phyloP scores from a whole-genome alignment of 2,888 invertebrate genomes.

The Meta bourneti region DNA sequence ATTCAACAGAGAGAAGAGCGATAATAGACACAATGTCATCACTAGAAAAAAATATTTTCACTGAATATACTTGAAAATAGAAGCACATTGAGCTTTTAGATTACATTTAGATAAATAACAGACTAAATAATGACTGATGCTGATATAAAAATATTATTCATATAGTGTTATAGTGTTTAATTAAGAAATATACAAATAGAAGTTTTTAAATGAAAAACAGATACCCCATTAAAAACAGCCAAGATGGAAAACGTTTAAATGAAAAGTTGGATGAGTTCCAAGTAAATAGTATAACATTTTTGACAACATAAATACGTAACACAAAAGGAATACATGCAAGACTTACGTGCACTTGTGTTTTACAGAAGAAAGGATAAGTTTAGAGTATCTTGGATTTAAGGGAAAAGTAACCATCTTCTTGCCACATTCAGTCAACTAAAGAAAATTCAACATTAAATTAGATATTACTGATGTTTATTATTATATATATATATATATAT shows the following conservation, averaged over 20 bases:
- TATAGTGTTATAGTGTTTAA: too few species aligned
- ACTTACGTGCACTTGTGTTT: slow-evolving; percentile 84
- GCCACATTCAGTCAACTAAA: slow-evolving; percentile 88
- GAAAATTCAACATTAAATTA: slow-evolving; percentile 16
- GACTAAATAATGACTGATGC: background rate
- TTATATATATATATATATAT: too few species aligned
- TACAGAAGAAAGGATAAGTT: slow-evolving; percentile 88
- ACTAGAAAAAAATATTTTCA: slow-evolving; percentile 80
- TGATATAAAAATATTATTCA: too few species aligned
- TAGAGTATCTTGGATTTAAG: slow-evolving; percentile 93
- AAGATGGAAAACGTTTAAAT: too few species aligned
- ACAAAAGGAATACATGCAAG: slow-evolving; percentile 77
- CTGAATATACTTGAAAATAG: background rate
- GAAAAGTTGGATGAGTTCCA: too few species aligned
- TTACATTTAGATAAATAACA: background rate
- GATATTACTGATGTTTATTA: too few species aligned
- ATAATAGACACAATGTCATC: slow-evolving; percentile 89
- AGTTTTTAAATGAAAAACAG: too few species aligned
- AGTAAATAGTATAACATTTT: too few species aligned
- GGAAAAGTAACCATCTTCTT: slow-evolving; percentile 94
- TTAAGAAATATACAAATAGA: too few species aligned
- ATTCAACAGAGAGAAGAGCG: slow-evolving; percentile 93
- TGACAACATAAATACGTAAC: too few species aligned
- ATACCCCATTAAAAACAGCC: too few species aligned
- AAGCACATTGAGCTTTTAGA: background rate